phyloP scores from a whole-genome alignment of 2,888 invertebrate species.

The Rotaria sp. region DNA sequence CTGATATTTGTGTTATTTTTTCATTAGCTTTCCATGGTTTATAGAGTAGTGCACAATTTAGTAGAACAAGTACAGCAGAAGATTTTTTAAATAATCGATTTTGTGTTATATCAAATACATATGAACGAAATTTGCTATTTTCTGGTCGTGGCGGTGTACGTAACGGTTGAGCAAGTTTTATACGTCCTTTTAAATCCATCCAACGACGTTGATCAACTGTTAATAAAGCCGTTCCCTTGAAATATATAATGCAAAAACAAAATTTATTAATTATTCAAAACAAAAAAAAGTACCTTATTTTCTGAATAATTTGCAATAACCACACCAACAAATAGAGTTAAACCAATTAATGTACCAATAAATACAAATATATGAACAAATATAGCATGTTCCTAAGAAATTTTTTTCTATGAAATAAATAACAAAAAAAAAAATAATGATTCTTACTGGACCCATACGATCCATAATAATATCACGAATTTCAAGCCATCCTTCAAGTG shows the following conservation, averaged over 20 bases:
- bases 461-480: slow-evolving; percentile 93
- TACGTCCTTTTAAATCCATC: slow-evolving; percentile 94
- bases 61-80: slow-evolving; percentile 82
- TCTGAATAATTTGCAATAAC: slow-evolving; percentile 99
- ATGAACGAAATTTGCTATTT: slow-evolving; percentile 78
- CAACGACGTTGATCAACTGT: slow-evolving; percentile 98
- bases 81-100: slow-evolving; percentile 86
- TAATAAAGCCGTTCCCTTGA: slow-evolving; percentile 80
- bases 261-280: neutral
- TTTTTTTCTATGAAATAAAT: slow-evolving; percentile 1
- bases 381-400: slow-evolving; percentile 75
- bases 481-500: slow-evolving; percentile 98
- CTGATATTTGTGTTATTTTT: slow-evolving; percentile 25
- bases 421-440: slow-evolving; percentile 44
- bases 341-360: slow-evolving; percentile 97
- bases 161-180: slow-evolving; percentile 96
- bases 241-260: slow-evolving; percentile 7
- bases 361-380: slow-evolving; percentile 99
- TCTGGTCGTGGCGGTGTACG: slow-evolving; percentile 87
- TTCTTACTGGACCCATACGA: slow-evolving; percentile 81
- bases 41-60: slow-evolving; percentile 80
- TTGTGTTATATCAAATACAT: slow-evolving; percentile 95
- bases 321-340: slow-evolving; percentile 96
- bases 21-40: slow-evolving; percentile 62
- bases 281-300: slow-evolving; percentile 65